These are phyloP conservation scores for Sphaeridia pumilis DNA, from an alignment of 2,888 invertebrate genomes.

Conservation along the genomic window DNA sequence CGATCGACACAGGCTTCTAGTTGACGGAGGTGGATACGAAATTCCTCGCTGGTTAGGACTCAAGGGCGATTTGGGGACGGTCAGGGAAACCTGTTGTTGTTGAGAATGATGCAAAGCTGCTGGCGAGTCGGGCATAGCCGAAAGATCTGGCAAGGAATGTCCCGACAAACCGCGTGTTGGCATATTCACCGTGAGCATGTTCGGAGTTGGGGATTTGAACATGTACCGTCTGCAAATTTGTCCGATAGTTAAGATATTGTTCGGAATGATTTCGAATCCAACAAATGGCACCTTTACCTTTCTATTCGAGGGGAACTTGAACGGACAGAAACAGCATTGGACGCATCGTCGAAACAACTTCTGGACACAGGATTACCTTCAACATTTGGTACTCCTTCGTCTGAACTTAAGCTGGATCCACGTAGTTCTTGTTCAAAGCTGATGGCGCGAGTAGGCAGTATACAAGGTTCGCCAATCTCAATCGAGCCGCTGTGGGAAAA, in stretches of 20 bases:
- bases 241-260: no score
- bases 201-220: constrained; percentile 49
- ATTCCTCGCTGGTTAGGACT: constrained; percentile 48
- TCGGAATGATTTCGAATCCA: not conserved
- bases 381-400: constrained; percentile 41
- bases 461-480: constrained; percentile 53
- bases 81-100: constrained; percentile 39
- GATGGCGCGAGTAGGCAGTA: constrained; percentile 46
- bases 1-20: constrained; percentile 38
- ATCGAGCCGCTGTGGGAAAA: constrained; percentile 49
- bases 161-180: constrained; percentile 45
- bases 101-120: constrained; percentile 42
- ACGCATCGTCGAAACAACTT: constrained; percentile 24
- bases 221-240: constrained; percentile 38
- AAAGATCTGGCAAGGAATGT: constrained; percentile 69
- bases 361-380: not conserved
- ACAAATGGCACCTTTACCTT: constrained; percentile 23
- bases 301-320: constrained; percentile 38
- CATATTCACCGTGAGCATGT: constrained; percentile 59
- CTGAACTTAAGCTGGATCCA: constrained; percentile 54
- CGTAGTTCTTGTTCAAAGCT: constrained; percentile 53
- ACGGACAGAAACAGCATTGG: constrained; percentile 25
- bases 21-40: constrained; percentile 74
- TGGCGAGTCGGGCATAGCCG: constrained; percentile 39
- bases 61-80: constrained; percentile 40